Base-by-base conservation (phyloP, 2,888 invertebrate genomes). In the Seira ritae region DNA sequence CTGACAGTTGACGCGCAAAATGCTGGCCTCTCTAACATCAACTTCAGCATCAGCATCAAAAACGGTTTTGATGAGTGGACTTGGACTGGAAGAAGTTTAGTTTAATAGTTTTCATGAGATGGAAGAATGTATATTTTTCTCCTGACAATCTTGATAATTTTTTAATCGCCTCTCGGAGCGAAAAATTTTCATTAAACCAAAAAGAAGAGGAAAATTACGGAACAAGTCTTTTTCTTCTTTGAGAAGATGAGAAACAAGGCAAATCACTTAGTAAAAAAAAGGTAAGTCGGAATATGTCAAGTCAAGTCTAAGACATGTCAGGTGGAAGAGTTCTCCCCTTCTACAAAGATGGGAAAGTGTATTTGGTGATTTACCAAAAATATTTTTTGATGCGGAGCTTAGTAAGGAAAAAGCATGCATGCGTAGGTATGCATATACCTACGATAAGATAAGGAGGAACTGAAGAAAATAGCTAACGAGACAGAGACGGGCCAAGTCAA, bases 391-490 rank as follows among this genome's bases (percentile, higher is more conserved):
- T 8, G n/a, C 15, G n/a, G 60, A 60, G 24, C 23, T 66, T 22
- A 31, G 65, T 42, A 74, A 62, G 19, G 17, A 17, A 62, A 24
- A n/a, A 17, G 62, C 55, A 69, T 66, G 46, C 19, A 42, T 31
- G 50, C 50, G 23, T 22, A 46, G 31, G 12, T 37, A 50, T 15
- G 15, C 55, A 42, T 74, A 31, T 80, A 46, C 62, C 10, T 12
- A 68, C 69, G 70, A 74, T 62, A 24, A 22, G 50, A 20, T 37
- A 20, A 65, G 42, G 19, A 46, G 69, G 37, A 74, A 80, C 72
- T 69, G 71, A 73, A 79, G 70, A 84, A 79, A 80, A 85, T 78
- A 80, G 85, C 74, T 77, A 82, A 80, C 80, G 78, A 85, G 77
- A 78, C 84, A 85, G n/a, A n/a, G n/a, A n/a, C n/a, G n/a, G 71